Percentiles rank a stretch among this genome's conserved stretches.
These are phyloP conservation scores for Rhabdomys dilectus DNA, from an alignment of 2,113 vertebrate genomes.

Conservation along the genomic window DNA sequence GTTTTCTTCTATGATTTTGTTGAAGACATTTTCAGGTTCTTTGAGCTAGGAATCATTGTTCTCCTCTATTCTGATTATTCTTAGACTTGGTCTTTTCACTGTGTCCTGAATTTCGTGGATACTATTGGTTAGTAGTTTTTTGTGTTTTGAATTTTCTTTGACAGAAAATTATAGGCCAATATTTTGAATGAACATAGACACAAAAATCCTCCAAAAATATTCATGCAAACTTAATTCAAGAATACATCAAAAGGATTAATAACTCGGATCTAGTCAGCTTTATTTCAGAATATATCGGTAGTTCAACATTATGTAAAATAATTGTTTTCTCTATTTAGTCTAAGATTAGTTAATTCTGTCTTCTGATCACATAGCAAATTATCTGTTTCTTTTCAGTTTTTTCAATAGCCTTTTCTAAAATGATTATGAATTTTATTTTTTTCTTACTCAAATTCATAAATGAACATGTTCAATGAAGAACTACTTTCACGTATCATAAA, in stretches of 20 bases:
- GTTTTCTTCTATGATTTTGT: no score
- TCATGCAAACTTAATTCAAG: background rate
- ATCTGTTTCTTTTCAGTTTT: background rate
- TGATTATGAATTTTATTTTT: background rate
- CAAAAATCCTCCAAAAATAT: background rate
- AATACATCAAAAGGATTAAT: background rate
- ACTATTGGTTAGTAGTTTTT: no score
- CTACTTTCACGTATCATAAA: background rate
- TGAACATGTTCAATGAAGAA: background rate
- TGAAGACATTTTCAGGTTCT: no score
- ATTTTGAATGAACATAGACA: background rate
- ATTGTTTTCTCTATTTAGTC: constrained; percentile 6
- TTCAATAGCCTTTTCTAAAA: background rate
- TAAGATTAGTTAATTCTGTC: background rate
- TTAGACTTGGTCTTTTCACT: no score
- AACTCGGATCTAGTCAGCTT: background rate
- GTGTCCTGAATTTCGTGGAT: no score
- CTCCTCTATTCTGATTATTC: no score
- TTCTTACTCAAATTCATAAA: background rate
- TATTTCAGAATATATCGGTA: background rate
- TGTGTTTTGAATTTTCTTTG: no score
- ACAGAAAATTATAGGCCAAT: background rate
- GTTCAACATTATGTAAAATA: background rate
- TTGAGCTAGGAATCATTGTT: no score
- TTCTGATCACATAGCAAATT: background rate